phyloP scores from a whole-genome alignment of 2,888 invertebrate genomes.

The Drosophila nigricruria region DNA sequence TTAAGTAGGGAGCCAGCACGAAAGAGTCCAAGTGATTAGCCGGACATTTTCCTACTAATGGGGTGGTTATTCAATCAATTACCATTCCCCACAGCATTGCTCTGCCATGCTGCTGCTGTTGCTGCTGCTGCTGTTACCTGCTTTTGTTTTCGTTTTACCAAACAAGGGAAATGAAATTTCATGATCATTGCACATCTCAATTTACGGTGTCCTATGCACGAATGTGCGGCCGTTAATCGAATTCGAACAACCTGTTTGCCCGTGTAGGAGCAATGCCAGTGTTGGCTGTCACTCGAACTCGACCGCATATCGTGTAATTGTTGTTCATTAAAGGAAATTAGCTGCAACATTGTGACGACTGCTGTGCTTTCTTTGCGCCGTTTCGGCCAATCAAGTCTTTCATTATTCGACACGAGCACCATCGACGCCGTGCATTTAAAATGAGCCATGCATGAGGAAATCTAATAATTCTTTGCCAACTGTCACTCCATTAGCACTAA shows the following conservation, averaged over 20 bases:
- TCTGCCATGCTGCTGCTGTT: background rate
- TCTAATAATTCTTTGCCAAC: conserved; percentile 77
- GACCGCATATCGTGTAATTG: conserved; percentile 54
- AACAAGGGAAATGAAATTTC: conserved; percentile 79
- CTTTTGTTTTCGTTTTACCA: conserved; percentile 14
- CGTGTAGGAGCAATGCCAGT: no score
- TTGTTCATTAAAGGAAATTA: conserved; percentile 65
- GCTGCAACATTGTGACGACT: conserved; percentile 19
- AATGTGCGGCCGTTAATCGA: background rate
- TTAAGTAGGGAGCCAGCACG: background rate
- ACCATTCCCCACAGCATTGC: background rate
- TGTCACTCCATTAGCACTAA: conserved; percentile 76
- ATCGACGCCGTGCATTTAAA: conserved; percentile 36
- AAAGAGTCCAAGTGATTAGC: background rate
- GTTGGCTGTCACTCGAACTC: conserved; percentile 4
- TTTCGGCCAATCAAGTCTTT: conserved; percentile 44
- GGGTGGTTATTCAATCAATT: conserved; percentile 15
- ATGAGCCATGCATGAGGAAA: conserved; percentile 72
- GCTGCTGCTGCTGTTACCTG: background rate
- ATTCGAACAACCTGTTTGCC: conserved; percentile 20
- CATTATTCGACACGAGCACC: conserved; percentile 23
- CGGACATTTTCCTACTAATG: background rate
- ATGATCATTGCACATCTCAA: conserved; percentile 64
- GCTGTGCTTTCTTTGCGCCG: conserved; percentile 18
- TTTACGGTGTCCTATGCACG: background rate